Evolutionary conservation across 2,888 invertebrate species (phyloP).

Genomic region (Pristionchus mayeri): DNA sequence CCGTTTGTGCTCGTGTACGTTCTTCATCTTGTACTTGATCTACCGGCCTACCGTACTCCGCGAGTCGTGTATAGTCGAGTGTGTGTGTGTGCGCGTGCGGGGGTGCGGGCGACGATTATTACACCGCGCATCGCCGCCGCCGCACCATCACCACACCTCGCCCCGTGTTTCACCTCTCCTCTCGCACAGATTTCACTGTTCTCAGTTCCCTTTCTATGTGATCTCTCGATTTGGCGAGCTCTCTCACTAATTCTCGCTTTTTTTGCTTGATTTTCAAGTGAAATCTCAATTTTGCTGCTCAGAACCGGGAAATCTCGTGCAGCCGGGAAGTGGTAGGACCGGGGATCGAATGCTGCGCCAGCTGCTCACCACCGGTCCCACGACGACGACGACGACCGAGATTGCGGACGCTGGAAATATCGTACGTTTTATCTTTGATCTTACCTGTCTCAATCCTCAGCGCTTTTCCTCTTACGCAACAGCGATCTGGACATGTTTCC

Average conservation of each 20-base stretch:
- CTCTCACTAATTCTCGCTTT: neutral
- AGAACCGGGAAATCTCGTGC: neutral
- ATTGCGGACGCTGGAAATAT: neutral
- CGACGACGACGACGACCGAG: neutral
- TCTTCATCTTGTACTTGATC: neutral
- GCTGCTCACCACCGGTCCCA: constrained; percentile 19
- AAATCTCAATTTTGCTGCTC: neutral
- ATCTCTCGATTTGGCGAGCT: neutral
- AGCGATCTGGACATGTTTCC: no score
- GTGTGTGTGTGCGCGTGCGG: neutral
- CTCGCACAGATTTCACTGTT: neutral
- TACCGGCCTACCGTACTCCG: constrained; percentile 7
- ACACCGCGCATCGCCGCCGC: neutral
- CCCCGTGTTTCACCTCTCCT: no score
- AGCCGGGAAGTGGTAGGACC: neutral
- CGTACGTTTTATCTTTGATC: neutral
- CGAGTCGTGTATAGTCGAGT: neutral
- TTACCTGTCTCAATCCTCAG: neutral
- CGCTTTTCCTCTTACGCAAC: neutral
- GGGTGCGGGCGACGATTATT: constrained; percentile 29
- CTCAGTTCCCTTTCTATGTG: neutral
- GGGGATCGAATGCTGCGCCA: constrained; percentile 29
- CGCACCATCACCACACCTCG: neutral
- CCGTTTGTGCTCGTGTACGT: no score
- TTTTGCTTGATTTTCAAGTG: neutral